Conservation (phyloP, 1,140 invertebrate genomes). For the Drosophila nannoptera region DNA sequence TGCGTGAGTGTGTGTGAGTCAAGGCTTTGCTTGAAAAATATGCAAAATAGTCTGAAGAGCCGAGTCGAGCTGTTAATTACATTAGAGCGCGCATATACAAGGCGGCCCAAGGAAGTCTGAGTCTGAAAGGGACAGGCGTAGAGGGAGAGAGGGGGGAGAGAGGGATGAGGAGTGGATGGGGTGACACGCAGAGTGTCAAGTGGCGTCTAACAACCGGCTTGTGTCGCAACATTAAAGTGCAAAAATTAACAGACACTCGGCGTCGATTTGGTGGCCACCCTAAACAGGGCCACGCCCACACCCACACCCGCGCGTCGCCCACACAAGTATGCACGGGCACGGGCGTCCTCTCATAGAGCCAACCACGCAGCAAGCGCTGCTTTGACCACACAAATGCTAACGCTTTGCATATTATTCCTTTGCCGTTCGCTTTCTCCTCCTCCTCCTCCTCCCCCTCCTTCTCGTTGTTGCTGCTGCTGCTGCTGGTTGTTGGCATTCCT, state of each 20-base stretch:
- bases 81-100: slow-evolving; percentile 37
- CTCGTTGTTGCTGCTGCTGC: slow-evolving; percentile 1
- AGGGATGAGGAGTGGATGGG: not conserved
- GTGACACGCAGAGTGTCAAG: slow-evolving; percentile 16
- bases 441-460: too few species aligned
- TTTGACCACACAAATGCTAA: slow-evolving; percentile 9
- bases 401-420: slow-evolving; percentile 14
- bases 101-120: not conserved
- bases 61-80: slow-evolving; percentile 53
- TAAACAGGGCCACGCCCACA: slow-evolving; percentile 14
- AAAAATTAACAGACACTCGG: slow-evolving; percentile 53
- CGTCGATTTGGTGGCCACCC: slow-evolving; percentile 38
- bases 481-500: slow-evolving; percentile 16
- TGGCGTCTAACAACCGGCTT: slow-evolving; percentile 51
- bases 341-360: not conserved
- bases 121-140: not conserved
- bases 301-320: not conserved
- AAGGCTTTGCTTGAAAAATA: slow-evolving; percentile 37
- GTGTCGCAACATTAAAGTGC: slow-evolving; percentile 57
- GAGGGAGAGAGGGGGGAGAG: not conserved
- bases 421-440: slow-evolving; percentile 4
- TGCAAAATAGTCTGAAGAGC: slow-evolving; percentile 49
- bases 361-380: not conserved
- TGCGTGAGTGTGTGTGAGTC: slow-evolving; percentile 10
- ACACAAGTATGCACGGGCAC: too few species aligned